Conservation (phyloP, 2,888 invertebrate genomes). For the Elmis aenea region DNA sequence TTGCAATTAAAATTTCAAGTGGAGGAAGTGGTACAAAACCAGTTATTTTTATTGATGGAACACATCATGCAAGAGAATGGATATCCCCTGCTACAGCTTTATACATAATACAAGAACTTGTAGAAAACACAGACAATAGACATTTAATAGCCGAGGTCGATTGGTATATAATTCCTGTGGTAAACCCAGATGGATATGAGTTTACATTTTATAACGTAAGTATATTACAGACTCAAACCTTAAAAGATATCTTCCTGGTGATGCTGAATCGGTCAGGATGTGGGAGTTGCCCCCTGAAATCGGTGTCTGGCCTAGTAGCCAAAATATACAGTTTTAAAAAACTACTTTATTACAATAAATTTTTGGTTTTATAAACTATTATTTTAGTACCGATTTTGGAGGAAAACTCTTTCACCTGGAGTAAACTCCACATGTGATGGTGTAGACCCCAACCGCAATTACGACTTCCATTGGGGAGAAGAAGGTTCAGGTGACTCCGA, state of each 20-base stretch:
- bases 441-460: slow-evolving; percentile 73
- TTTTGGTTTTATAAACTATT: too few species aligned
- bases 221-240: too few species aligned
- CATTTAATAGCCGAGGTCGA: slow-evolving; percentile 56
- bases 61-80: slow-evolving; percentile 67
- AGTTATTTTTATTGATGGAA: slow-evolving; percentile 56
- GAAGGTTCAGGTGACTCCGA: not conserved
- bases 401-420: slow-evolving; percentile 59
- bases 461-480: slow-evolving; percentile 62
- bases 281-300: too few species aligned
- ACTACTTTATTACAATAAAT: too few species aligned
- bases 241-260: too few species aligned
- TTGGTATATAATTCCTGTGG: slow-evolving; percentile 62
- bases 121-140: slow-evolving; percentile 54
- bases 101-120: slow-evolving; percentile 60
- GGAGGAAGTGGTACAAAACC: slow-evolving; percentile 52
- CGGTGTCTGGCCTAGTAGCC: too few species aligned
- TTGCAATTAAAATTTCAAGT: slow-evolving; percentile 58
- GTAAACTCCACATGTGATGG: slow-evolving; percentile 53
- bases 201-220: not conserved
- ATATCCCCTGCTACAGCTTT: slow-evolving; percentile 61
- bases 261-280: too few species aligned
- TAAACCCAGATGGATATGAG: slow-evolving; percentile 71
- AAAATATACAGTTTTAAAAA: too few species aligned
- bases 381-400: slow-evolving; percentile 59